Base-by-base conservation (phyloP, 2,113 vertebrate genomes). In the Petrocephalus microphthalmus region DNA sequence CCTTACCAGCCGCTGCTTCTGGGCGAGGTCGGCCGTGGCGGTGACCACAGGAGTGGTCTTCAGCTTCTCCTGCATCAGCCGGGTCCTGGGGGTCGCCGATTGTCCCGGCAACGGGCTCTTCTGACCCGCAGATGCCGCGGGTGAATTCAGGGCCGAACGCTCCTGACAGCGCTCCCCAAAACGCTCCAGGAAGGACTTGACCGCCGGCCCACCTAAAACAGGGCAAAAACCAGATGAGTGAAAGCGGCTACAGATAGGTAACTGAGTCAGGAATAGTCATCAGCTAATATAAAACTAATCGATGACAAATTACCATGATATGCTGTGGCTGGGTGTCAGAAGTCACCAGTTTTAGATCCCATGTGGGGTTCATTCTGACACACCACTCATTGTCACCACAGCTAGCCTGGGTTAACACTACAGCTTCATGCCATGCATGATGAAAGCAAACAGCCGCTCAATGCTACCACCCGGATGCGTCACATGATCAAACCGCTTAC, bases 161-260 rank as follows among this genome's bases (percentile, higher is more conserved):
- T 99, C 96, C 86, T 97, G 96, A 91, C 96, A 97, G 89, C 91
- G 93, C 87, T 99, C 97, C 57, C 95, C 97, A 94, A 99, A 99
- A 71, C 96, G 97, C 91, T 98, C 97, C 94, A 98, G 93, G 90
- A 99, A 99, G 88, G 97, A 96, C 89, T 98, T 99, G 33, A 98
- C 96, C 90, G 94, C 97, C 89, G 88, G 88, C 89, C 94, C 94
- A 92, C 94, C 95, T 95, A 15, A 2, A 1, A 71, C 53, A 90
- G 64, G 7, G 47, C 49, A 83, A 3, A 56, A 47, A 82, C 37
- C 49, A n/a, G 71, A 78, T 49, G 11, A 29, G 7, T 25, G 29
- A 45, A 45, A 51, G 45, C 0, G 33, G 51, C 49, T 51, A 49
- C 20, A 52, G 49, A 84, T 17, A 84, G 19, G 8, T 17, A 20